A percentile compares a stretch with the other conserved stretches of the same genome.
These are phyloP conservation scores for Leptopilina boulardi DNA, from an alignment of 1,140 invertebrate genomes.

Conservation along the genomic window DNA sequence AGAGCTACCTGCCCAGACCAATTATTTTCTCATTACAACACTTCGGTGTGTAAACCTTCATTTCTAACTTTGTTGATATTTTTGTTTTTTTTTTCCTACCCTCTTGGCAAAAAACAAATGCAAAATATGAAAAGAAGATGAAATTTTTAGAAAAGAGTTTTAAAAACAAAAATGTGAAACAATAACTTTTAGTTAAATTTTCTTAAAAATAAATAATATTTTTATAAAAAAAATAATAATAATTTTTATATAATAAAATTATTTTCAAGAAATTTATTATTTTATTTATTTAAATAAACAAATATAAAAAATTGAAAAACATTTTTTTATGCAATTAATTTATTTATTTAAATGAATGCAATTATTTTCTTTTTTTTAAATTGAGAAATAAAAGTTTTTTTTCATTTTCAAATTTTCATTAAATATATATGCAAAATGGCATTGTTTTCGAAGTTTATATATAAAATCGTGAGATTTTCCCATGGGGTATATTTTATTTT, in stretches of 20 bases:
- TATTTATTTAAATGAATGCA: no score
- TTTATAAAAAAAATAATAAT: no score
- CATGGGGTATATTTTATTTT: neutral
- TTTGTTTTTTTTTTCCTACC: neutral
- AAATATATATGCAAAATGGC: no score
- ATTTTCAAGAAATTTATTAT: neutral
- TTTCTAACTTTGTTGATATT: constrained; percentile 18
- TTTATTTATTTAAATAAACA: no score
- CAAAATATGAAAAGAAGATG: neutral
- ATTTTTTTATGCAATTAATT: no score
- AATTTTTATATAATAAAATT: no score
- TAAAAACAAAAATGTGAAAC: neutral
- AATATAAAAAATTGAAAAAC: no score
- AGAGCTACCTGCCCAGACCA: neutral
- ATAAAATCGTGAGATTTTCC: neutral
- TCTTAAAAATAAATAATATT: no score
- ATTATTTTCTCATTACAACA: constrained; percentile 18
- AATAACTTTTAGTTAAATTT: neutral
- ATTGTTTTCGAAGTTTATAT: no score
- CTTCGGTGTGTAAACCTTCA: constrained; percentile 6
- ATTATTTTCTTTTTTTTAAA: no score
- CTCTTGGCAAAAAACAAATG: neutral
- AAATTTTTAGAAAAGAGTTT: neutral
- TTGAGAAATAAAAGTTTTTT: no score
- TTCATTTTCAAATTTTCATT: no score